Conservation (phyloP, 2,888 invertebrate genomes). For the Copidosoma aretas region DNA sequence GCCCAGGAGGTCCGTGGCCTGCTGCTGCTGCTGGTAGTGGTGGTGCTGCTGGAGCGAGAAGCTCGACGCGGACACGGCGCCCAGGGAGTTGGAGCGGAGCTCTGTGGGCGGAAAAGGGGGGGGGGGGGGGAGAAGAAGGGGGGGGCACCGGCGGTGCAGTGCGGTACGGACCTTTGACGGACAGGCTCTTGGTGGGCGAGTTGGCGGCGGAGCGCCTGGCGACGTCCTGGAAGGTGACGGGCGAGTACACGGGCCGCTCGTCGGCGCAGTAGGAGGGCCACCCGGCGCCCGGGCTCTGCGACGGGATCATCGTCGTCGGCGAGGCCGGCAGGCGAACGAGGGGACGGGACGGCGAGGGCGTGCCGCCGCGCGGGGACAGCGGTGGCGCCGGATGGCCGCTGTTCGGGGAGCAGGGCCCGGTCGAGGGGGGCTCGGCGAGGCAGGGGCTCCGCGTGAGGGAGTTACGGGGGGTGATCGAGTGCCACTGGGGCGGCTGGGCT, state of each 20-base stretch:
- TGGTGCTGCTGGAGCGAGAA: too few species aligned
- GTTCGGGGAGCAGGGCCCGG: neutral
- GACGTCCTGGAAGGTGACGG: conserved; percentile 84
- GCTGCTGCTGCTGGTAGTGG: too few species aligned
- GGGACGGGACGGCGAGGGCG: neutral
- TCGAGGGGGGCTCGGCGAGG: conserved; percentile 19
- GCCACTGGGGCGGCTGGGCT: conserved; percentile 54
- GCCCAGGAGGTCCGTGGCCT: conserved; percentile 67
- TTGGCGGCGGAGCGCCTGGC: conserved; percentile 80
- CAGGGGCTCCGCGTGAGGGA: conserved; percentile 28
- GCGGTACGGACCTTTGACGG: conserved; percentile 21
- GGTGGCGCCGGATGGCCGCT: neutral
- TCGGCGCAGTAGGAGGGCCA: conserved; percentile 61
- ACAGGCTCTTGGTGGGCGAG: conserved; percentile 70
- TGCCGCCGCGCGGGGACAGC: conserved; percentile 20
- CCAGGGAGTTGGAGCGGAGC: conserved; percentile 75
- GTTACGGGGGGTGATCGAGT: conserved; percentile 49
- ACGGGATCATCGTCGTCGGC: neutral
- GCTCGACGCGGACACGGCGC: conserved; percentile 63
- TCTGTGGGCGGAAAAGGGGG: too few species aligned
- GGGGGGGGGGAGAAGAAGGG: too few species aligned
- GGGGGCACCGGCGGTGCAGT: too few species aligned
- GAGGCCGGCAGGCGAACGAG: neutral
- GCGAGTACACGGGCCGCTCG: conserved; percentile 78
- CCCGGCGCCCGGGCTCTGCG: neutral